Conservation (phyloP, 2,113 vertebrate genomes). For the Mixornis gularis region DNA sequence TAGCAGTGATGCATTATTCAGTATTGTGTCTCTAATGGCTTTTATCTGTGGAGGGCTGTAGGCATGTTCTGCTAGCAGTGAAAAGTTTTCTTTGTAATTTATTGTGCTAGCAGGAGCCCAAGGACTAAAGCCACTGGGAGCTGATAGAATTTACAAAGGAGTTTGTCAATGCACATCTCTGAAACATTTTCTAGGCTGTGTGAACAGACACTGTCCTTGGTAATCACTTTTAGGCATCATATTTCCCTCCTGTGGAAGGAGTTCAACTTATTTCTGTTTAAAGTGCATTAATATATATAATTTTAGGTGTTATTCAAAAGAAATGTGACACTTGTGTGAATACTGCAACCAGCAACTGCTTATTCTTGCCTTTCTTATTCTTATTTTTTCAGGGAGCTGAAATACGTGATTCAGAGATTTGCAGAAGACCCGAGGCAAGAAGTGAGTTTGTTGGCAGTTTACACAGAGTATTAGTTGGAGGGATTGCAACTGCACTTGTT, state of each 20-base stretch:
- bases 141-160: not conserved
- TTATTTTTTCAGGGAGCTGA: constrained; percentile 83
- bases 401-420: constrained; percentile 98
- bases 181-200: not conserved
- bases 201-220: not conserved
- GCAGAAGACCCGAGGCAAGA: constrained; percentile 95
- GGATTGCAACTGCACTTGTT: not conserved
- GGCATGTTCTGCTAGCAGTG: constrained; percentile 11
- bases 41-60: not conserved
- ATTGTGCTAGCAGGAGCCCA: not conserved
- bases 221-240: not conserved
- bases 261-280: not conserved
- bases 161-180: not conserved
- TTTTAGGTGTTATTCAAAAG: not conserved
- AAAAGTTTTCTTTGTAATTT: constrained; percentile 14
- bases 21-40: not conserved
- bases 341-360: not conserved
- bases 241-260: not conserved
- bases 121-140: not conserved
- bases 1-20: not conserved
- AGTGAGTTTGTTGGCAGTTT: constrained; percentile 70
- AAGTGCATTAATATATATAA: not conserved
- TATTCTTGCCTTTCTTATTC: not conserved
- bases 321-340: not conserved
- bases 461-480: not conserved